Evolutionary conservation across 2,888 invertebrate species (phyloP), one percentile per base, ranked within the genome.

Genomic region (Muschampia plurimacula): DNA sequence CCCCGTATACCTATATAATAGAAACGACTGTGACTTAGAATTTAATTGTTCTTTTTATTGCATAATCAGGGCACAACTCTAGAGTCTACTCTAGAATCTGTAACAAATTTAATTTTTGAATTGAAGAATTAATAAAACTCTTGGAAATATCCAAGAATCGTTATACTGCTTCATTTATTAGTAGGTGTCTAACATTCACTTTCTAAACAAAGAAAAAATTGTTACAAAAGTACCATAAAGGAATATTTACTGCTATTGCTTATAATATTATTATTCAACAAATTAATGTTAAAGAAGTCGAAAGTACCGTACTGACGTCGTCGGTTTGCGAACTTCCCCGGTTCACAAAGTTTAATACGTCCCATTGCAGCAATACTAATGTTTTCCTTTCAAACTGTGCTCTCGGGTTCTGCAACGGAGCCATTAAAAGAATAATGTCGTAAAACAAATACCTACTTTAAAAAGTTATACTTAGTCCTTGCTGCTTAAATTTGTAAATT

Each of bases 311-410:
- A 81, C 80, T 80, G 77, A 84, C 22, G 22, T 22, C 83, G 83
- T 84, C 81, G 80, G 80, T 80, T 79, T 80, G 79, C 80, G 76
- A 90, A 91, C 86, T 89, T 90, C 77, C 82, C 81, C 83, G 83
- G 82, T 83, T 86, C 85, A 82, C 83, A 89, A 89, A 89, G 87
- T 90, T 88, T 89, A 88, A 92, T 91, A 86, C 80, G 85, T 92
- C 93, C 92, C 92, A 85, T 83, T 86, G 89, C 88, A 86, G 82
- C 89, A 89, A 90, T 93, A 87, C 81, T 83, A 89, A 85, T 87
- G 87, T 88, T 91, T 88, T 84, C 84, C 83, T 85, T 83, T 85
- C 81, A 83, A 90, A 92, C 84, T 86, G 84, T 83, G 83, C 92
- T 89, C 90, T 73, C 74, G 91, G 86, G 92, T 81, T 80, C 78